Percentiles rank a stretch among this genome's conserved stretches.
These are phyloP conservation scores for Lapara coniferarum DNA, from an alignment of 2,888 invertebrate genomes.

Conservation along the genomic window DNA sequence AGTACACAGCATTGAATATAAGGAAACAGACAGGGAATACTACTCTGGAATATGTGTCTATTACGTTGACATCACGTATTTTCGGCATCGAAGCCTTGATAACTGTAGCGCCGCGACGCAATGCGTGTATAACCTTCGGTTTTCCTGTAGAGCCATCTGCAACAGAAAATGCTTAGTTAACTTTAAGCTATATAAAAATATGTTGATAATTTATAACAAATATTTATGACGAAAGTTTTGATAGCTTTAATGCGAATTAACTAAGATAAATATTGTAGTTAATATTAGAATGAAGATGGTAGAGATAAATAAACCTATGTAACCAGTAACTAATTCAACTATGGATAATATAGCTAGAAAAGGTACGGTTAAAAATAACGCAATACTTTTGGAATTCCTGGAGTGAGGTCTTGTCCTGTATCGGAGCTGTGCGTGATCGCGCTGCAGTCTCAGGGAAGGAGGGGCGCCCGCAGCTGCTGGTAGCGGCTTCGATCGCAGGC, in stretches of 20 bases:
- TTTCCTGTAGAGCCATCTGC: constrained; percentile 83
- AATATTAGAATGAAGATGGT: not conserved
- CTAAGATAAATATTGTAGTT: not conserved
- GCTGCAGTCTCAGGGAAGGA: constrained; percentile 80
- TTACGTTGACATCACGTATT: constrained; percentile 98
- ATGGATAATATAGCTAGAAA: not conserved
- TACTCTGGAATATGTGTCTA: constrained; percentile 98
- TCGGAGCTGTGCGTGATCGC: constrained; percentile 82
- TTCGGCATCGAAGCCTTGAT: constrained; percentile 96
- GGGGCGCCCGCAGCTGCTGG: constrained; percentile 90
- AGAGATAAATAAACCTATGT: not conserved
- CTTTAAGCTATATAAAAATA: no score
- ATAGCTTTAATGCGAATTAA: no score
- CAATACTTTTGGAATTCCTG: constrained; percentile 72
- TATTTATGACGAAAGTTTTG: no score
- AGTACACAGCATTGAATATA: constrained; percentile 97
- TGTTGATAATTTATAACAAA: no score
- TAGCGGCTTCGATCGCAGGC: constrained; percentile 84
- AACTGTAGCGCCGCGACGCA: constrained; percentile 92
- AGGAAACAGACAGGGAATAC: constrained; percentile 98
- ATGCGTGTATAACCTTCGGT: constrained; percentile 90
- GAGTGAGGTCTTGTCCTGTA: constrained; percentile 82
- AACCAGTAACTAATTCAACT: no score
- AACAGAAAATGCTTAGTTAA: constrained; percentile 39
- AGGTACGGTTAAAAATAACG: constrained; percentile 14